Base-by-base conservation (phyloP, 2,888 invertebrate genomes). In the Thysanoteuthis rhombus region DNA sequence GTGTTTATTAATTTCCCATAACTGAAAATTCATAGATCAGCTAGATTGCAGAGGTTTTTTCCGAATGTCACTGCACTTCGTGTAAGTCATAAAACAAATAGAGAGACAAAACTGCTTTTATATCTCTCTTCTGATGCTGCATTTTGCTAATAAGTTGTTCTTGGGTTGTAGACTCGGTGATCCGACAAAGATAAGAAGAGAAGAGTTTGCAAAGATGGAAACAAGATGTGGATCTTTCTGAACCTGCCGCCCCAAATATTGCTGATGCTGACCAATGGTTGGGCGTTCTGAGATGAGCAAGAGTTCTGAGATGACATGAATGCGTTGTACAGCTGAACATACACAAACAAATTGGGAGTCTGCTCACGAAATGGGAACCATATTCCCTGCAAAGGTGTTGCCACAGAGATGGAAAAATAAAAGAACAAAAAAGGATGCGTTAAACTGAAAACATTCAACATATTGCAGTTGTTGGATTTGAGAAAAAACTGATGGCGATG, bases 281-380 rank as follows among this genome's bases (percentile, higher is more conserved):
- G 75, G 75, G 75, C 75, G 75, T 75, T n/a, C n/a, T n/a, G n/a
- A 75, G 75, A 75, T 75, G 75, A 75, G 75, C 75, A 75, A 75
- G n/a, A 36, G 75, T 36, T 75, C 75, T 75, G n/a, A 36, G 75
- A n/a, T 75, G 75, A 36, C 75, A 75, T 36, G n/a, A 75, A 75
- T 75, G 75, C n/a, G 75, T 75, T n/a, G 75, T 75, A 36, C 75
- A 75, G 75, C 75, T 75, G 75, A 75, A 75, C 75, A 75, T 75
- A 75, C 75, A 75, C 75, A 75, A 75, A 75, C 36, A 75, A n/a
- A 75, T 36, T 75, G n/a, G n/a, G 75, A 75, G 75, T 36, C 75
- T 16, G 75, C 75, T 75, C n/a, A 12, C 16, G 8, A 75, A 75
- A 75, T n/a, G 75, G n/a, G 75, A 75, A 75, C 75, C 75, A 75